Conservation (phyloP, 2,888 invertebrate genomes). For the Tetrapedia diversipes region DNA sequence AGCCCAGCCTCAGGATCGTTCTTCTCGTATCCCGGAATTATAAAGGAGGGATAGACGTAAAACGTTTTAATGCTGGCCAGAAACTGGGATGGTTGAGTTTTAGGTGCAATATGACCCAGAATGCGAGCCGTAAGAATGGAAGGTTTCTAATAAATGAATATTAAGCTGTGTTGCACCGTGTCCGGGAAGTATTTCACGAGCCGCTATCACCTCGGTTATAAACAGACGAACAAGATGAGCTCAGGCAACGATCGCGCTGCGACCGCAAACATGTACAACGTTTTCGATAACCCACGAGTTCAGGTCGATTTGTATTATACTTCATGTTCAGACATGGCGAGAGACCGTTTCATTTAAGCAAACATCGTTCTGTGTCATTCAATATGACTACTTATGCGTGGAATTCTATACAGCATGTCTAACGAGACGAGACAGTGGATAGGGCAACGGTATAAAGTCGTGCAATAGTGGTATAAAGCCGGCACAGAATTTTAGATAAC, state of each 20-base stretch:
- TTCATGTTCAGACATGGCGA: too few species aligned
- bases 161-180: slow-evolving; percentile 30
- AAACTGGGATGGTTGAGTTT: slow-evolving; percentile 28
- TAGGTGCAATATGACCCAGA: slow-evolving; percentile 43
- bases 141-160: slow-evolving; percentile 49
- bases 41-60: slow-evolving; percentile 18
- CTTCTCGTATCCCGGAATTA: slow-evolving; percentile 28
- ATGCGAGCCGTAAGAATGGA: slow-evolving; percentile 23
- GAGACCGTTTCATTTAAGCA: too few species aligned
- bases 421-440: too few species aligned
- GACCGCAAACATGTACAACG: not conserved
- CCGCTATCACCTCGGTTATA: slow-evolving; percentile 4
- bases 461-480: too few species aligned
- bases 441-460: too few species aligned
- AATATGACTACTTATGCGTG: too few species aligned
- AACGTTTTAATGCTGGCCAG: slow-evolving; percentile 28
- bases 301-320: too few species aligned
- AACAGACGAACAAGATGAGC: slow-evolving; percentile 1
- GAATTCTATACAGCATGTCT: too few species aligned
- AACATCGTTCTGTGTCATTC: too few species aligned
- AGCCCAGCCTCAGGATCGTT: slow-evolving; percentile 9
- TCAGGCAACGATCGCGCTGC: not conserved
- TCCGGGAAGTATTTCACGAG: slow-evolving; percentile 23
- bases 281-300: slow-evolving; percentile 8
- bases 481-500: too few species aligned